Conservation (phyloP, 2,888 invertebrate species). For the Macrosoma leucophasiata region DNA sequence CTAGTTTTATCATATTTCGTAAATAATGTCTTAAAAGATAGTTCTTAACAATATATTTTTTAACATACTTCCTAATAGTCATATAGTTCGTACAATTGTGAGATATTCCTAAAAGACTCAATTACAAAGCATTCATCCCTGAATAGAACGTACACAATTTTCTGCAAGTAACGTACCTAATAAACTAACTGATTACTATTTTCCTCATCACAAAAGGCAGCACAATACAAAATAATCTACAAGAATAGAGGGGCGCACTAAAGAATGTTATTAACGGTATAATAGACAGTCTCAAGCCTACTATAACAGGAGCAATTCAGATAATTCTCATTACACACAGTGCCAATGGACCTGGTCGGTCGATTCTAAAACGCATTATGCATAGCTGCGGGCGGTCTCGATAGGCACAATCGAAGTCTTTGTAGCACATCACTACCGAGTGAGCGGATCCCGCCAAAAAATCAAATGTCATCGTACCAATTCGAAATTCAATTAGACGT, state of each 20-base stretch:
- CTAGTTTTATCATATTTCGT: no score
- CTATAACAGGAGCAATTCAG: conserved; percentile 70
- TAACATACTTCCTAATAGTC: no score
- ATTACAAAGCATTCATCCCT: conserved; percentile 8
- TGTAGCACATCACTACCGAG: conserved; percentile 66
- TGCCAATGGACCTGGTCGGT: conserved; percentile 64
- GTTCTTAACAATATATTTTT: no score
- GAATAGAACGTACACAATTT: conserved; percentile 28
- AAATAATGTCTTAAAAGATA: no score
- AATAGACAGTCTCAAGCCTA: conserved; percentile 52
- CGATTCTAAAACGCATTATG: conserved; percentile 66
- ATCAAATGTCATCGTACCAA: conserved; percentile 79
- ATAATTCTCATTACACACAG: conserved; percentile 75
- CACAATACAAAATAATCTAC: conserved; percentile 64
- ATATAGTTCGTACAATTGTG: no score
- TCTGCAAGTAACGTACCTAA: conserved; percentile 68
- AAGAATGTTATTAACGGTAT: conserved; percentile 62
- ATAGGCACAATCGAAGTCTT: conserved; percentile 59
- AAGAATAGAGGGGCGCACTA: conserved; percentile 56
- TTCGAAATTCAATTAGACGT: conserved; percentile 80
- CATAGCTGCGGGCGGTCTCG: conserved; percentile 62
- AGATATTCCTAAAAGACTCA: no score
- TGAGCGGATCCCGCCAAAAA: conserved; percentile 65
- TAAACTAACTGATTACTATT: conserved; percentile 69
- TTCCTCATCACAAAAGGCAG: conserved; percentile 55